Percentiles rank a stretch among this genome's conserved stretches.
These are phyloP conservation scores for Caenorhabditis sp. DNA, from an alignment of 2,888 invertebrate species.

Conservation along the genomic window DNA sequence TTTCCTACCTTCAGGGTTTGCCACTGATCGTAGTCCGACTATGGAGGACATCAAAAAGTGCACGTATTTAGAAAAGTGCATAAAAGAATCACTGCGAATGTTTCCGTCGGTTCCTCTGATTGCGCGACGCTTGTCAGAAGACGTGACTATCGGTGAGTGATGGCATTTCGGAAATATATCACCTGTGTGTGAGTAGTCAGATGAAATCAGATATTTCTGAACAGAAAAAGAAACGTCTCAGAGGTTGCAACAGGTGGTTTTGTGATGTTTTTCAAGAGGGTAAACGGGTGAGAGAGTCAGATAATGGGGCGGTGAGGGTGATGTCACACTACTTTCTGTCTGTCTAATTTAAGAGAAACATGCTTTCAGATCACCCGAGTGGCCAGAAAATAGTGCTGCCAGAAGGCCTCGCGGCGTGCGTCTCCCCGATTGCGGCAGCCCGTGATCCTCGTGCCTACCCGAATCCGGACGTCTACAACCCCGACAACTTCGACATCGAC, in stretches of 20 bases:
- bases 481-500: constrained; percentile 80
- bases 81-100: constrained; percentile 73
- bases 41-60: constrained; percentile 76
- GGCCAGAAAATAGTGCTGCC: constrained; percentile 68
- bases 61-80: constrained; percentile 75
- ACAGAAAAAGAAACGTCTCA: not conserved
- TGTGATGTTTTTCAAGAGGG: no score
- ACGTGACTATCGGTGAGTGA: constrained; percentile 61
- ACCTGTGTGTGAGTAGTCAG: no score
- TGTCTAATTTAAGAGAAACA: not conserved
- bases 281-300: no score
- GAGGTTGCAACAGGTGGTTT: constrained; percentile 10
- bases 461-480: constrained; percentile 80
- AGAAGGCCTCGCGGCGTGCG: constrained; percentile 76
- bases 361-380: constrained; percentile 46
- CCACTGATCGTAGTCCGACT: constrained; percentile 71
- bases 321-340: no score
- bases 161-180: not conserved
- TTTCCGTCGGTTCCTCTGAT: constrained; percentile 67
- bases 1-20: constrained; percentile 8
- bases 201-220: no score
- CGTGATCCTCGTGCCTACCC: constrained; percentile 71
- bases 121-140: constrained; percentile 60
- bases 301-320: no score
- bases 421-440: constrained; percentile 78